A percentile compares a stretch with the other conserved stretches of the same genome.
Conservation (phyloP, 2,888 invertebrate species). For the Ichneumon xanthorius region DNA sequence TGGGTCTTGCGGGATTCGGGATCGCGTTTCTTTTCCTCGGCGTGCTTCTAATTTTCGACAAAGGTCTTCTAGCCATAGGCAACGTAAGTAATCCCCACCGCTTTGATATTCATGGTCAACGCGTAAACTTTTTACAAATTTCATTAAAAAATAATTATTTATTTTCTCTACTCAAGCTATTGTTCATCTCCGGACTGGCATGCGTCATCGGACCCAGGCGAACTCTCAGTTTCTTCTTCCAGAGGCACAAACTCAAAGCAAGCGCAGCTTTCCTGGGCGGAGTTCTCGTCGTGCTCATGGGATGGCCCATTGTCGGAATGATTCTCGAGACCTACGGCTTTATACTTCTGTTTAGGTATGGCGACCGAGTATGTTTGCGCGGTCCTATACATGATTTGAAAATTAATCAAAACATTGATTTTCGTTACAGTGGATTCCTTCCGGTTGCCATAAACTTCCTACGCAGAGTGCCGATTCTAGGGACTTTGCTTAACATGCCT, state of each 20-base stretch:
- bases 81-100: slow-evolving; percentile 91
- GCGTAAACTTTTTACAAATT: slow-evolving; percentile 17
- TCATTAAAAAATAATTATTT: background rate
- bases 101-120: background rate
- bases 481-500: slow-evolving; percentile 95
- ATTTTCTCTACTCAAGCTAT: slow-evolving; percentile 88
- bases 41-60: slow-evolving; percentile 96
- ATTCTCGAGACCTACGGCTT: slow-evolving; percentile 98
- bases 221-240: slow-evolving; percentile 99
- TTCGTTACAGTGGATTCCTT: slow-evolving; percentile 94
- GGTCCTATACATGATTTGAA: background rate
- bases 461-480: slow-evolving; percentile 96
- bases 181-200: slow-evolving; percentile 97
- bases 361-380: background rate
- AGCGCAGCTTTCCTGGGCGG: slow-evolving; percentile 96
- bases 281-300: slow-evolving; percentile 95
- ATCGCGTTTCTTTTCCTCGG: slow-evolving; percentile 98
- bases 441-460: slow-evolving; percentile 98
- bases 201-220: slow-evolving; percentile 98
- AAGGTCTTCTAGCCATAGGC: slow-evolving; percentile 98
- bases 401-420: slow-evolving; percentile 25
- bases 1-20: slow-evolving; percentile 98
- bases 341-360: slow-evolving; percentile 92
- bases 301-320: slow-evolving; percentile 99
- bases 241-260: slow-evolving; percentile 97